Percentiles rank a stretch among this genome's conserved stretches.
Conservation (phyloP, 1,140 invertebrate species). For the Neodiprion pinetum region DNA sequence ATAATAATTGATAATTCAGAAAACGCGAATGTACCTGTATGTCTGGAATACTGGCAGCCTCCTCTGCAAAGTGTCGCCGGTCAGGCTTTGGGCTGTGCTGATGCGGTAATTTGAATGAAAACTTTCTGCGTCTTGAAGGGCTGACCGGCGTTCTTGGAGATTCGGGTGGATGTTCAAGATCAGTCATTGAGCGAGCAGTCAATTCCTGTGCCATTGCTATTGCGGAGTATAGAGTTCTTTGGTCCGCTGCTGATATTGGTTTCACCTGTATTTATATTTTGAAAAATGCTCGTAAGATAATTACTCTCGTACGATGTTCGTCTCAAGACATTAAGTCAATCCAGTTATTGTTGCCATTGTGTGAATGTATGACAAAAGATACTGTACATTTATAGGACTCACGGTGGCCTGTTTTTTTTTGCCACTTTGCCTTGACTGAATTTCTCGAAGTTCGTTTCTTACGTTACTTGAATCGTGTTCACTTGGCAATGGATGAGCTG, state of each 20-base stretch:
- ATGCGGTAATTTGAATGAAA: slow-evolving; percentile 84
- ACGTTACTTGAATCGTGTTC: slow-evolving; percentile 74
- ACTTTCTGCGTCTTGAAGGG: slow-evolving; percentile 84
- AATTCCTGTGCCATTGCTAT: slow-evolving; percentile 94
- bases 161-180: slow-evolving; percentile 70
- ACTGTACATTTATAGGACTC: slow-evolving; percentile 62
- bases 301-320: background rate
- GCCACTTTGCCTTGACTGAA: slow-evolving; percentile 63
- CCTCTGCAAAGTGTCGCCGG: slow-evolving; percentile 86
- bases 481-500: slow-evolving; percentile 59
- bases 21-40: slow-evolving; percentile 73
- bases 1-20: too few relatives aligned
- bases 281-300: background rate
- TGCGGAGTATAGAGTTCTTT: slow-evolving; percentile 91
- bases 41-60: slow-evolving; percentile 88
- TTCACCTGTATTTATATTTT: slow-evolving; percentile 71
- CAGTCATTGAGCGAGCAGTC: slow-evolving; percentile 86
- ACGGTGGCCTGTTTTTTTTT: slow-evolving; percentile 82
- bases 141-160: slow-evolving; percentile 75
- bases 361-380: background rate
- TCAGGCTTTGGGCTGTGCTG: slow-evolving; percentile 70
- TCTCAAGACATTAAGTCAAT: too few relatives aligned
- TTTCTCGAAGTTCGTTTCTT: slow-evolving; percentile 78
- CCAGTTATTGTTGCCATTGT: too few relatives aligned
- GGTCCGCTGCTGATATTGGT: slow-evolving; percentile 92